A percentile compares a stretch with the other conserved stretches of the same genome.
phyloP scores from a whole-genome alignment of 2,888 invertebrate genomes.

The Xestia sexstrigata region DNA sequence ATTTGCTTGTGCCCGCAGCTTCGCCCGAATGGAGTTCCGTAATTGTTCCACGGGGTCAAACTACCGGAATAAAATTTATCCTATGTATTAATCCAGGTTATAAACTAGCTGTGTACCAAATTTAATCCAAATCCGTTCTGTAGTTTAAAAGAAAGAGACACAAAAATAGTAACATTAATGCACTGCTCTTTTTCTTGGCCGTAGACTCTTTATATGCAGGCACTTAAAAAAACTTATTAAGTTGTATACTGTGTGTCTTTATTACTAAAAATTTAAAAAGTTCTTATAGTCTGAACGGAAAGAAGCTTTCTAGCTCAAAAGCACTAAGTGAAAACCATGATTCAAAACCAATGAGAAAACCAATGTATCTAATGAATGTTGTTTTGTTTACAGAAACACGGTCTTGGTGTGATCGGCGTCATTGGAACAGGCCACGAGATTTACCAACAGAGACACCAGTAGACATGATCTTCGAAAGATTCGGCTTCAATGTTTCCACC shows the following conservation, averaged over 20 bases:
- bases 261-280: not conserved
- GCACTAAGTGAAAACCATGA: not conserved
- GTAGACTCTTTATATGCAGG: not conserved
- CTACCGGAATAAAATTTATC: not conserved
- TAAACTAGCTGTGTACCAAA: not conserved
- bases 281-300: not conserved
- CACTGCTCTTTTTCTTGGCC: not conserved
- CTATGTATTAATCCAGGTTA: not conserved
- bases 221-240: not conserved
- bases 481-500: not conserved
- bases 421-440: constrained; percentile 49
- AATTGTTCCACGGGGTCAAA: not conserved
- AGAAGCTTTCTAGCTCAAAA: not conserved
- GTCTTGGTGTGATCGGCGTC: constrained; percentile 35
- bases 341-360: too few species aligned
- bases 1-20: not conserved
- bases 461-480: not conserved
- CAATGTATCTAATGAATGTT: not conserved
- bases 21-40: not conserved
- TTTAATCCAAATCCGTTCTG: not conserved
- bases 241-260: not conserved
- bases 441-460: constrained; percentile 34
- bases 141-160: too few species aligned
- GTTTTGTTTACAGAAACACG: constrained; percentile 41
- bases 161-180: too few species aligned